Conservation (phyloP, 2,888 invertebrate genomes). For the Anoplius nigerrimus region DNA sequence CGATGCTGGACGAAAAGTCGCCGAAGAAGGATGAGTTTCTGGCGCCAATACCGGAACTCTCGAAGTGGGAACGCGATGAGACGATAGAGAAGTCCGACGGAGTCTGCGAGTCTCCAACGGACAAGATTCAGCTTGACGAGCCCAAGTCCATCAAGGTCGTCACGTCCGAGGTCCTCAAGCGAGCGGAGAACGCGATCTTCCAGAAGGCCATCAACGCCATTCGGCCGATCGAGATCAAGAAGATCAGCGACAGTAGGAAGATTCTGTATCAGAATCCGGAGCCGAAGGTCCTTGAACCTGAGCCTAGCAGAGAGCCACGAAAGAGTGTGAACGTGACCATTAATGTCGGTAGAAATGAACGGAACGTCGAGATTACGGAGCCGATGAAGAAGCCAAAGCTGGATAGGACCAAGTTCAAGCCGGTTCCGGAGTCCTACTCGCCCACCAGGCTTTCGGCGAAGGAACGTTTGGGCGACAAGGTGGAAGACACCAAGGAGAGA, state of each 20-base stretch:
- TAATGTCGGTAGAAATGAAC: conserved; percentile 69
- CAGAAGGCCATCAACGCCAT: conserved; percentile 91
- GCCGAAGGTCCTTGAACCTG: conserved; percentile 63
- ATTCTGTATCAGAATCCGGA: conserved; percentile 79
- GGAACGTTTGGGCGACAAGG: conserved; percentile 86
- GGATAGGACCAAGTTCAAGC: conserved; percentile 68
- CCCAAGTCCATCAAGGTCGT: conserved; percentile 78
- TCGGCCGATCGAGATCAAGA: conserved; percentile 85
- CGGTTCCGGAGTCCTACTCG: conserved; percentile 71
- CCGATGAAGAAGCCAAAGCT: conserved; percentile 67
- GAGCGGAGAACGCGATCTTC: conserved; percentile 94
- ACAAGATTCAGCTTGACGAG: conserved; percentile 60
- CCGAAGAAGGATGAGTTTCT: conserved; percentile 79
- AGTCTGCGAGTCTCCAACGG: conserved; percentile 76
- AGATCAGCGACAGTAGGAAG: conserved; percentile 82
- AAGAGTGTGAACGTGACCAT: conserved; percentile 72
- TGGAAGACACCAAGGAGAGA: conserved; percentile 78
- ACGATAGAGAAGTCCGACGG: conserved; percentile 68
- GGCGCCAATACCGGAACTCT: conserved; percentile 86
- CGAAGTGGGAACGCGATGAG: conserved; percentile 91
- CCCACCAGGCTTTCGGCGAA: conserved; percentile 85
- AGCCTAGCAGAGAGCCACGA: conserved; percentile 58
- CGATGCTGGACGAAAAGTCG: conserved; percentile 56
- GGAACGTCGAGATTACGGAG: conserved; percentile 71
- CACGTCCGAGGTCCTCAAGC: conserved; percentile 91